phyloP scores from a whole-genome alignment of 2,113 vertebrate genomes.

The Ciconia stormi region DNA sequence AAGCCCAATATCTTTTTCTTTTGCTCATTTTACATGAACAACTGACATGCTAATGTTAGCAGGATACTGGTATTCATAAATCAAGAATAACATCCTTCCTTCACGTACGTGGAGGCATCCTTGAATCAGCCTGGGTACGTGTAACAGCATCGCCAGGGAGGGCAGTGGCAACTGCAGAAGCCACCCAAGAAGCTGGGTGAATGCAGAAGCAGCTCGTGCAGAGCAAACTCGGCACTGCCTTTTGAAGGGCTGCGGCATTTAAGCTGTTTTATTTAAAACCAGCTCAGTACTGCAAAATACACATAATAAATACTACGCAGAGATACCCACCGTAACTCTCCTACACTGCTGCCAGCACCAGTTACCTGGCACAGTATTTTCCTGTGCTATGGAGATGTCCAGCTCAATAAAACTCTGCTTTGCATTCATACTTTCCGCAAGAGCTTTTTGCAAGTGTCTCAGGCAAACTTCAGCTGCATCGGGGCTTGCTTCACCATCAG shows the following conservation, averaged over 20 bases:
- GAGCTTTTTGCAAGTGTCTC: background rate
- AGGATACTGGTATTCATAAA: background rate
- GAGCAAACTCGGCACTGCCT: rapidly evolving
- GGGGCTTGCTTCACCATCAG: background rate
- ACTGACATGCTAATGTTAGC: background rate
- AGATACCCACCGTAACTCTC: background rate
- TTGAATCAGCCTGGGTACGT: background rate
- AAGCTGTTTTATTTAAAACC: background rate
- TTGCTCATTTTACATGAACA: background rate
- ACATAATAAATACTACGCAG: background rate
- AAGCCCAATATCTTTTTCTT: background rate
- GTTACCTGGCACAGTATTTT: background rate
- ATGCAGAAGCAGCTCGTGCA: background rate
- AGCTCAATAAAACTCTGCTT: background rate
- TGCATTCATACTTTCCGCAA: background rate
- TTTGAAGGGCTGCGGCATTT: background rate
- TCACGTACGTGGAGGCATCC: background rate
- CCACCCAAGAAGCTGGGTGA: background rate
- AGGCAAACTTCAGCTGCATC: background rate
- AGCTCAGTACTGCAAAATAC: background rate
- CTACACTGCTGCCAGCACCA: background rate
- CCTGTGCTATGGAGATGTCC: background rate
- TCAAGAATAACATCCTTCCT: background rate
- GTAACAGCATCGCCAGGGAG: background rate
- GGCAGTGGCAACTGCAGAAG: background rate